Evolutionary conservation across 1,140 invertebrate species (phyloP), one percentile per base, ranked within the genome.

Genomic region (Papilio machaon): DNA sequence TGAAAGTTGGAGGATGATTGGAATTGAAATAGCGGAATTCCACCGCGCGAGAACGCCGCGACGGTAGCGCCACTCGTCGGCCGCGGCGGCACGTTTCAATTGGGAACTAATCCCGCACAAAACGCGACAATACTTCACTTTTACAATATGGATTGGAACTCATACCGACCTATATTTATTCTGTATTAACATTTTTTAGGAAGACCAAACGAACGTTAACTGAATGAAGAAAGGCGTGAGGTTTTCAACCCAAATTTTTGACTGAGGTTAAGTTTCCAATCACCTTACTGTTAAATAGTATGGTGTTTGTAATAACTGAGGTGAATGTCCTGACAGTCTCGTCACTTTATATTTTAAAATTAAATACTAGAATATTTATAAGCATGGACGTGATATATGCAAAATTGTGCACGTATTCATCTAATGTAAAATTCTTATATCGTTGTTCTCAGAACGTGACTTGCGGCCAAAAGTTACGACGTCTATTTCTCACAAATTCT

Each of bases 41-140:
- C 11, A 19, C 19, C 2, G 60, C 19, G 49, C 19, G 23, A 15
- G 15, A 49, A 30, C 75, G 54, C 52, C 17, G 54, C 54, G 54
- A 58, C n/a, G n/a, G 5, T 17, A 58, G 54, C 54, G 54, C 46
- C 47, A n/a, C 38, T 74, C 17, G 74, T 10, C 19, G 74, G n/a
- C n/a, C n/a, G 52, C 30, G 52, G 23, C 23, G 76, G 76, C 76
- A 78, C 54, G 76, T 78, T 78, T 11, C 76, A 43, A 78, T 78
- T 19, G 76, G 54, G 35, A 58, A 60, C 23, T 78, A 78, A 78
- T 78, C 52, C 76, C 76, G 52, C 74, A 23, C 35, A 52, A 78
- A 78, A 60, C 54, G 38, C 11, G 60, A 35, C 19, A 78, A 43
- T 60, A 78, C 10, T 60, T 76, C 76, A 35, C 17, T 76, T 19